Conservation (phyloP, 2,113 vertebrate genomes). For the Solea senegalensis region DNA sequence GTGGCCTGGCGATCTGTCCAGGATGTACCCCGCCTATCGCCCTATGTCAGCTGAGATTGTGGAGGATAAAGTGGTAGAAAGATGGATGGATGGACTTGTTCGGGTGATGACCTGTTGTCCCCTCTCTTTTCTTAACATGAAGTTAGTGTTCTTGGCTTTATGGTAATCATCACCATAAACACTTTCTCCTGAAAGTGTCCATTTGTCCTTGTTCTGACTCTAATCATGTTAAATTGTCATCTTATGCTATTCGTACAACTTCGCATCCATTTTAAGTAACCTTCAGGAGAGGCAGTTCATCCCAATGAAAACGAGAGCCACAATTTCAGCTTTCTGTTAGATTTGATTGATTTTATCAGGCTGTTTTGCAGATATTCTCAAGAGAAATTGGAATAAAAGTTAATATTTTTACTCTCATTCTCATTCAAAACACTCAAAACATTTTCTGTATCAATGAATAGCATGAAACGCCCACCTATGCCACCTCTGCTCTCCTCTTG, state of each 20-base stretch:
- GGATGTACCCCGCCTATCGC: too few species aligned
- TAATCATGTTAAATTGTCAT: neutral
- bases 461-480: slow-evolving; percentile 55
- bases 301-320: neutral
- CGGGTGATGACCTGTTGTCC: too few species aligned
- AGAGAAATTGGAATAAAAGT: slow-evolving; percentile 28
- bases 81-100: too few species aligned
- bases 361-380: neutral
- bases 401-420: neutral
- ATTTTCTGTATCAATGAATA: slow-evolving; percentile 63
- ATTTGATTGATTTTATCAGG: neutral
- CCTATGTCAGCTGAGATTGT: too few species aligned
- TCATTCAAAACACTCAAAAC: slow-evolving; percentile 54
- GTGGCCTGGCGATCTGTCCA: too few species aligned
- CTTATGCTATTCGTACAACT: neutral
- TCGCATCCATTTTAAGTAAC: neutral
- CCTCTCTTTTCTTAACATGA: too few species aligned
- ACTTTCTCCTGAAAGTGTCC: too few species aligned
- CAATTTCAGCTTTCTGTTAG: neutral
- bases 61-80: too few species aligned
- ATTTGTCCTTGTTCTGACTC: too few species aligned
- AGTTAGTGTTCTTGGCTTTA: too few species aligned
- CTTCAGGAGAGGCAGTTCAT: neutral
- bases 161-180: too few species aligned
- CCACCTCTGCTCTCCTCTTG: slow-evolving; percentile 57